These are phyloP conservation scores for Drosophila mimetica DNA, from an alignment of 2,888 invertebrate genomes.

Conservation along the genomic window DNA sequence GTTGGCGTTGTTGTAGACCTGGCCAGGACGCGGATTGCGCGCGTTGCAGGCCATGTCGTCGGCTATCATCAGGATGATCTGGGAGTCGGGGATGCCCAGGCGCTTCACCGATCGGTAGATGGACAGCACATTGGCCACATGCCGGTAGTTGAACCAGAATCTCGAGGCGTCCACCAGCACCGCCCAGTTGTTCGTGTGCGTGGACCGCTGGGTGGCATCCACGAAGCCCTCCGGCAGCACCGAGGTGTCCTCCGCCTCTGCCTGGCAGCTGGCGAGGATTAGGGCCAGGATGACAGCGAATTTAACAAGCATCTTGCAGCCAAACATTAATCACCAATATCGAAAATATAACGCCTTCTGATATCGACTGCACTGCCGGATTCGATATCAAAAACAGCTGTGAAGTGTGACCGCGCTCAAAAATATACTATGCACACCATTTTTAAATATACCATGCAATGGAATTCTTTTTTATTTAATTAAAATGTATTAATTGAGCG, in stretches of 20 bases:
- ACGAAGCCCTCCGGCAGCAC: constrained; percentile 80
- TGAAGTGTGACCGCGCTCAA: background rate
- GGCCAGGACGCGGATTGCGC: constrained; percentile 97
- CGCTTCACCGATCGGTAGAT: constrained; percentile 99
- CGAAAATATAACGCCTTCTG: background rate
- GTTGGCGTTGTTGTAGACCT: constrained; percentile 98
- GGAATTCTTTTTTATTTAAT: too few relatives aligned
- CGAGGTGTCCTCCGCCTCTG: constrained; percentile 43
- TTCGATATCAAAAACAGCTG: background rate
- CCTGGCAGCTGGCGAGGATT: background rate
- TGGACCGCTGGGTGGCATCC: constrained; percentile 80
- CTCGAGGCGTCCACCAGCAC: constrained; percentile 99
- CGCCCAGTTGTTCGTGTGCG: constrained; percentile 99
- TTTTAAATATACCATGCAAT: too few relatives aligned
- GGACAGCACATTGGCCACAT: constrained; percentile 99
- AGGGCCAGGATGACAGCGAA: constrained; percentile 3
- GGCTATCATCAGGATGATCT: constrained; percentile 99
- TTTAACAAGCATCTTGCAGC: constrained; percentile 5
- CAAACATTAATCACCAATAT: background rate
- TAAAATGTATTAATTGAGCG: too few relatives aligned
- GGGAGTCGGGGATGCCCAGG: constrained; percentile 98
- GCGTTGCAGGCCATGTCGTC: constrained; percentile 99
- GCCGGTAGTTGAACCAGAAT: constrained; percentile 99
- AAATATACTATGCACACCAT: too few relatives aligned
- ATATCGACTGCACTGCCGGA: background rate